Base-by-base conservation (phyloP, 2,113 vertebrate genomes). In the Electrona antarctica region DNA sequence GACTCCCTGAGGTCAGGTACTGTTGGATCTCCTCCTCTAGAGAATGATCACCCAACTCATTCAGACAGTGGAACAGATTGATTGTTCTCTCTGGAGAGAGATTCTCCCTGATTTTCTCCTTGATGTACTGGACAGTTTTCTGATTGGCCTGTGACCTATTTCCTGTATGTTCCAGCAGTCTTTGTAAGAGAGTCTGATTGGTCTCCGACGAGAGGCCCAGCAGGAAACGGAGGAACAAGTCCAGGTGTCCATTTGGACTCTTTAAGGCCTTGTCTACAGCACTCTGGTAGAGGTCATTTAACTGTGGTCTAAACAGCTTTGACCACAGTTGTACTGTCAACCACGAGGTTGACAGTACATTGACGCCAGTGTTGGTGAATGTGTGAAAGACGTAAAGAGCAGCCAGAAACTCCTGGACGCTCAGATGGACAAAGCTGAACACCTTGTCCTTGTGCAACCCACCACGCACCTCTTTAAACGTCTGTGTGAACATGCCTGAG, bases 361-460 rank as follows among this genome's bases (percentile, higher is more conserved):
- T 60, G 62, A 6, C 12, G 52, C 9, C 10, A 70, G 70, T 47
- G 65, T 21, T 21, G 58, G 10, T n/a, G 8, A 81, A 77, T 7
- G 52, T 28, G 52, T 77, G 58, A 1, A 77, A 70, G 21, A 70
- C 1, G 4, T 73, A 60, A 51, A 77, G 2, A 3, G 74, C 74
- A 21, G 79, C 74, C 48, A 81, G 66, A 70, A 63, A 81, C 71
- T 81, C 79, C 60, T 81, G 79, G 4, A 77, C 63, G 57, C 74
- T 81, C 21, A 77, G 62, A 62, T 81, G 79, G 21, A 81, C 74
- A 7, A 81, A 81, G 67, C 52, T 59, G 1, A 59, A 81, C 3
- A 61, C 54, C 41, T 2, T 81, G 56, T 45, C 48, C 52, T 8
- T 29, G 46, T 56, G 51, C n/a, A 77, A 0, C 41, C 70, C 70